These are phyloP conservation scores for Hippocampus guttulatus DNA, from an alignment of 2,113 vertebrate species.

Conservation along the genomic window DNA sequence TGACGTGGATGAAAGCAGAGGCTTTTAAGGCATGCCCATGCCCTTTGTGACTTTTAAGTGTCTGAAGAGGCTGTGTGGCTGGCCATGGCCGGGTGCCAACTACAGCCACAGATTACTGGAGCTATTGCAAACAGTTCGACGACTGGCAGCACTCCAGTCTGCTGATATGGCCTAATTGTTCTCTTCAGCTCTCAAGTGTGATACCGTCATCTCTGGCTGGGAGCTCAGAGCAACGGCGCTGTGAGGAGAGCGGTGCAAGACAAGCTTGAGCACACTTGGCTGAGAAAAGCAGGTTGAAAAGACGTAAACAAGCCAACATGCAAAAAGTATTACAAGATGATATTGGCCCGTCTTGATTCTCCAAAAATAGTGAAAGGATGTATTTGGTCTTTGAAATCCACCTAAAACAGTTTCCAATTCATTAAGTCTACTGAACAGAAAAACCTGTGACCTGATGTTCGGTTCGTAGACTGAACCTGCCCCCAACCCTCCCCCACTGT, in stretches of 20 bases:
- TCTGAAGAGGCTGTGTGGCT: slow-evolving; percentile 50
- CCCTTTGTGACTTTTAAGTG: slow-evolving; percentile 59
- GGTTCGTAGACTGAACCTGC: no score
- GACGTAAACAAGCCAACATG: not conserved
- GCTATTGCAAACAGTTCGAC: slow-evolving; percentile 50
- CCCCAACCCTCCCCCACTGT: no score
- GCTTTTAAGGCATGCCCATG: slow-evolving; percentile 39
- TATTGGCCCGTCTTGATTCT: not conserved
- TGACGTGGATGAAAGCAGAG: slow-evolving; percentile 31
- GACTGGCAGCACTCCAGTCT: slow-evolving; percentile 58
- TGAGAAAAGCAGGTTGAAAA: slow-evolving; percentile 7
- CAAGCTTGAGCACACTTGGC: not conserved
- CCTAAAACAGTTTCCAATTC: no score
- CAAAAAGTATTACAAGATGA: not conserved
- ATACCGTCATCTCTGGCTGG: slow-evolving; percentile 20
- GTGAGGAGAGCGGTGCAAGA: not conserved
- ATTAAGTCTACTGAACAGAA: no score
- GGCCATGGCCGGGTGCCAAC: slow-evolving; percentile 51
- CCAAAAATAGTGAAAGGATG: not conserved
- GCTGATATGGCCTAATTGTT: slow-evolving; percentile 69
- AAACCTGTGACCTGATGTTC: no score
- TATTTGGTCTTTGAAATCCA: not conserved
- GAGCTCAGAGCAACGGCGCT: slow-evolving; percentile 15
- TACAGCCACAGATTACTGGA: slow-evolving; percentile 62
- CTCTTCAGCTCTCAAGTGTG: slow-evolving; percentile 62